Evolutionary conservation across 2,888 invertebrate genomes (phyloP), one percentile per base, ranked within the genome.

Genomic region (Rotaria socialis): DNA sequence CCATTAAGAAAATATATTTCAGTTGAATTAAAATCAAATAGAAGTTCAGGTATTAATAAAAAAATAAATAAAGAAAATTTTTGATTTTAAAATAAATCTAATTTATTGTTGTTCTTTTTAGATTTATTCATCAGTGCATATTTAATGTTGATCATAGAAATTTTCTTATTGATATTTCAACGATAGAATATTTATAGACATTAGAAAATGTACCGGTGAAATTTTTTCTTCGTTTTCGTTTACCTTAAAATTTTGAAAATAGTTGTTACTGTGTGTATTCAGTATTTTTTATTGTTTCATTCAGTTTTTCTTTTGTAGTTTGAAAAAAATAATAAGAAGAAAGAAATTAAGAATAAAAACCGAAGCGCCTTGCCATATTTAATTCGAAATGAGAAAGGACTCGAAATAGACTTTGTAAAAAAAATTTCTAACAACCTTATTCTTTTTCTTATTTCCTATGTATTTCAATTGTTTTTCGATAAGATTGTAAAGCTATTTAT

Each of bases 201-300:
- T 35, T 35, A 27, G 67, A 67, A 67, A 67, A 67, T 67, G 14
- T 19, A 67, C 67, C 67, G 67, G 67, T 67, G 67, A 67, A 67
- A 27, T 16, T 67, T 35, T 1, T 67, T 16, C 52, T 52, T 52
- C 52, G 16, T 14, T 52, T 52, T 16, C 14, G 52, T 52, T 52
- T 8, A 52, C 52, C 52, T 52, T 1, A 52, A 52, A 52, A 50
- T 50, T 11, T 52, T 52, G 52, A 52, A 52, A 52, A 52, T 52
- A 52, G 16, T 67, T 67, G 67, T 35, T 67, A 67, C 67, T 67
- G 67, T 67, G 67, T 67, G 27, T 67, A 67, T 67, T 67, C 67
- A 67, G 67, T 67, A 67, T 67, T 67, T 67, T 67, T 67, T 67
- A 67, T 35, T 67, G 67, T 67, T 67, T 67, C 67, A 67, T 67